phyloP scores from a whole-genome alignment of 2,888 invertebrate genomes.

The Aporophyla lueneburgensis region DNA sequence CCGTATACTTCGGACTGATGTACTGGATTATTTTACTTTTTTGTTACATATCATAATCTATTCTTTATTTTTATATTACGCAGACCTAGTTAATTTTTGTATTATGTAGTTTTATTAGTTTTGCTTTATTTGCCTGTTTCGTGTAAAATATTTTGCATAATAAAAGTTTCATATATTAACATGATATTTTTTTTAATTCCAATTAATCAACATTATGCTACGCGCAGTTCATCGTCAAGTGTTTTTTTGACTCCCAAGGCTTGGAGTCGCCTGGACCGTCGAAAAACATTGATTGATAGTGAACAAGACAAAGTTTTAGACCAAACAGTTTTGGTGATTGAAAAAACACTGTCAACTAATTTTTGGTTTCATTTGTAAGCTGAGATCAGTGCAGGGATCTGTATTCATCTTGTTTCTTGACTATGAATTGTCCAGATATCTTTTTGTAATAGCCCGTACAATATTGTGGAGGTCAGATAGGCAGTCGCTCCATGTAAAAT shows the following conservation, averaged over 20 bases:
- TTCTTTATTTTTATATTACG: slow-evolving; percentile 4
- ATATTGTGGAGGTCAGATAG: no score
- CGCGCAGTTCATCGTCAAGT: background rate
- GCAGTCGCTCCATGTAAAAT: no score
- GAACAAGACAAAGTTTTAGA: background rate
- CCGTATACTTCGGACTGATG: slow-evolving; percentile 10
- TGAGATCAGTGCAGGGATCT: background rate
- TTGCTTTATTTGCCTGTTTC: slow-evolving; percentile 34
- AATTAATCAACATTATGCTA: background rate
- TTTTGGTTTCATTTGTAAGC: background rate
- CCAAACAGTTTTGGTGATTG: background rate
- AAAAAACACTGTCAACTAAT: background rate
- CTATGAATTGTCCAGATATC: background rate
- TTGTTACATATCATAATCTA: slow-evolving; percentile 39
- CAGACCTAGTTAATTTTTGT: slow-evolving; percentile 16
- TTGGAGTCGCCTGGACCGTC: no score
- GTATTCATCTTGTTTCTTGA: background rate
- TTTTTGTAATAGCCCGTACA: background rate
- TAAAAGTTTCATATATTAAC: slow-evolving; percentile 49
- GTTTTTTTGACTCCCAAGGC: no score
- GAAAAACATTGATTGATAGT: background rate
- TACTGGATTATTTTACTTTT: slow-evolving; percentile 22
- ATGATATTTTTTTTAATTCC: slow-evolving; percentile 36
- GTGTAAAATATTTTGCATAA: slow-evolving; percentile 42
- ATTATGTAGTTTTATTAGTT: slow-evolving; percentile 17